Conservation (phyloP, 2,113 vertebrate genomes). For the Chinchilla lanigera region DNA sequence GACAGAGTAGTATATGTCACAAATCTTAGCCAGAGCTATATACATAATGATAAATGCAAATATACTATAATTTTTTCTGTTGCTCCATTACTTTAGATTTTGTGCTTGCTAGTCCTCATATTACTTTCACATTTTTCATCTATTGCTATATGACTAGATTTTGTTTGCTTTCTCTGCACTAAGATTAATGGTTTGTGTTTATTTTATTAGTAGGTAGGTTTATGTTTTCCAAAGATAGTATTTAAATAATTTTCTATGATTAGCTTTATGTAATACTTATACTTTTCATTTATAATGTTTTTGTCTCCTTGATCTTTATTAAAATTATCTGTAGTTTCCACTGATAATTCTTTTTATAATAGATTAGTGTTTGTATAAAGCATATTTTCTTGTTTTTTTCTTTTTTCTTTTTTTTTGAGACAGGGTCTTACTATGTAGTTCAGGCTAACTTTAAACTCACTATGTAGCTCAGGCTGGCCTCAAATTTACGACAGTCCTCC, state of each 20-base stretch:
- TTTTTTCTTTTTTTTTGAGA: background rate
- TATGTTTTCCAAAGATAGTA: background rate
- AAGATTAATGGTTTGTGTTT: background rate
- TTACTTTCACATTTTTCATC: background rate
- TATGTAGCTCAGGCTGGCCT: background rate
- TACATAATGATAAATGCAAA: background rate
- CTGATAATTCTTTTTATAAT: background rate
- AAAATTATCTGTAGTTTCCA: background rate
- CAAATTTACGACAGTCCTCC: background rate
- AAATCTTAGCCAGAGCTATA: background rate
- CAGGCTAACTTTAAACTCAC: background rate
- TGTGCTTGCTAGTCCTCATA: background rate
- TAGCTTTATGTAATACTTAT: background rate
- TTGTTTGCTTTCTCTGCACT: background rate
- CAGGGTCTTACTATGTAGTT: background rate
- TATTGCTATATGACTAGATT: background rate
- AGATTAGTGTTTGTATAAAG: background rate
- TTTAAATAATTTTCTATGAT: slow-evolving; percentile 26
- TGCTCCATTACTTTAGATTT: background rate
- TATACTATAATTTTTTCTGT: background rate
- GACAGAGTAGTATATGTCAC: background rate
- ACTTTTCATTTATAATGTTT: background rate
- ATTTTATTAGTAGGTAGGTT: background rate
- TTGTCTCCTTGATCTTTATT: background rate
- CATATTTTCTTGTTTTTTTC: background rate